These are phyloP conservation scores for Melospiza melodia DNA, from an alignment of 2,113 vertebrate genomes.

Conservation along the genomic window DNA sequence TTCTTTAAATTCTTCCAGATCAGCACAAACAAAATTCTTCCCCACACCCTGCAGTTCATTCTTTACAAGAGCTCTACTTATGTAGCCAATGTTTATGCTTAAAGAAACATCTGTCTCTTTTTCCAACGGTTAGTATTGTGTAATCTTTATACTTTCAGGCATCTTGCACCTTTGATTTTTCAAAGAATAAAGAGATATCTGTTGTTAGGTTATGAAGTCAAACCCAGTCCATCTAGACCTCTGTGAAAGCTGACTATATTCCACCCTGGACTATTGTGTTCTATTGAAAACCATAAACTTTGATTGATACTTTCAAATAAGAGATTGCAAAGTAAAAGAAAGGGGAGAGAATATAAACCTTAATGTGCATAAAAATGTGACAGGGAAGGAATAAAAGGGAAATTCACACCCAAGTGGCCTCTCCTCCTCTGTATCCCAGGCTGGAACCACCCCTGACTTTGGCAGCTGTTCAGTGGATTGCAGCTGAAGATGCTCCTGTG, in stretches of 20 bases:
- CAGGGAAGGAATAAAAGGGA: neutral
- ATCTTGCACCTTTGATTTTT: neutral
- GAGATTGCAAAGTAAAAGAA: neutral
- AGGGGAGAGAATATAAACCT: neutral
- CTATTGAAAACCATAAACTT: neutral
- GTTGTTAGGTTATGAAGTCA: neutral
- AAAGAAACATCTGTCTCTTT: neutral
- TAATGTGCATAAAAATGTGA: neutral
- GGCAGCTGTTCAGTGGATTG: neutral
- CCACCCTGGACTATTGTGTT: neutral
- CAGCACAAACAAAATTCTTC: neutral
- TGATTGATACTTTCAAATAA: neutral
- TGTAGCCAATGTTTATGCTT: neutral
- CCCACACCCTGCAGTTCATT: neutral
- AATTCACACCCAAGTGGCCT: neutral
- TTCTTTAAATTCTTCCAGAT: neutral
- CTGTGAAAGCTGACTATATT: neutral
- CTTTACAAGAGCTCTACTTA: neutral
- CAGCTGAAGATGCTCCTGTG: slow-evolving; percentile 10
- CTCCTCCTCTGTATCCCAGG: neutral
- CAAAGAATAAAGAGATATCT: neutral
- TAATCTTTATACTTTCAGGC: neutral
- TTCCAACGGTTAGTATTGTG: neutral
- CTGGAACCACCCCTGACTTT: neutral
- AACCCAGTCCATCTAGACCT: neutral